Percentiles rank a stretch among this genome's conserved stretches.
Evolutionary conservation across 2,888 invertebrate species (phyloP).

Genomic region (Erynnis tages): DNA sequence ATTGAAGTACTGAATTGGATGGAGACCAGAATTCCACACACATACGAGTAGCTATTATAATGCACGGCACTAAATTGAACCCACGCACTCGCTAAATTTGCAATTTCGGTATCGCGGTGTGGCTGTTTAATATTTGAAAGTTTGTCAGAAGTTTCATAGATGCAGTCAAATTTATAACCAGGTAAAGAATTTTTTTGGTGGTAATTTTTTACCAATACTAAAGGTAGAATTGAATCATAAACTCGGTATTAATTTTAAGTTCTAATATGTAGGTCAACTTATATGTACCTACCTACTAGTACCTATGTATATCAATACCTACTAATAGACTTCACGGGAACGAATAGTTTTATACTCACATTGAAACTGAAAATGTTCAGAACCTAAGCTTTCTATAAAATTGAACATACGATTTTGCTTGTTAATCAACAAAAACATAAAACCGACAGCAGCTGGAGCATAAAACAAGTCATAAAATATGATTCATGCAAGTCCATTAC

Average conservation of each 20-base stretch:
- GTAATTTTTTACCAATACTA: too few relatives aligned
- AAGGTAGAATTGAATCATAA: too few relatives aligned
- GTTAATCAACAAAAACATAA: constrained; percentile 45
- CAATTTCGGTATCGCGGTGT: constrained; percentile 3
- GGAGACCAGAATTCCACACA: constrained; percentile 40
- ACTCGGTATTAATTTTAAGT: too few relatives aligned
- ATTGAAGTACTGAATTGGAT: constrained; percentile 63
- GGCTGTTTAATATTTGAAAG: too few relatives aligned
- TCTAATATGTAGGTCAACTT: too few relatives aligned
- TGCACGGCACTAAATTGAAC: neutral
- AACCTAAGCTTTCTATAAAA: neutral
- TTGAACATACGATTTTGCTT: constrained; percentile 1
- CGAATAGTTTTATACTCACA: too few relatives aligned
- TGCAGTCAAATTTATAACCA: too few relatives aligned
- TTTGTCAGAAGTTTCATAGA: too few relatives aligned
- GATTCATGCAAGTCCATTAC: constrained; percentile 54
- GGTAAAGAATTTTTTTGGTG: too few relatives aligned
- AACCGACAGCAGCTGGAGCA: constrained; percentile 52
- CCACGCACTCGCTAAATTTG: neutral
- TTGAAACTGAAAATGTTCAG: neutral
- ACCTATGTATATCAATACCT: too few relatives aligned
- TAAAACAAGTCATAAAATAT: constrained; percentile 61
- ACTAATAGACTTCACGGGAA: too few relatives aligned
- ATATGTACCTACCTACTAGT: too few relatives aligned
- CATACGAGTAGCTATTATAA: constrained; percentile 6